Evolutionary conservation across 1,140 invertebrate species (phyloP), one percentile per base, ranked within the genome.

Genomic region (Rhagoletis pomonella): DNA sequence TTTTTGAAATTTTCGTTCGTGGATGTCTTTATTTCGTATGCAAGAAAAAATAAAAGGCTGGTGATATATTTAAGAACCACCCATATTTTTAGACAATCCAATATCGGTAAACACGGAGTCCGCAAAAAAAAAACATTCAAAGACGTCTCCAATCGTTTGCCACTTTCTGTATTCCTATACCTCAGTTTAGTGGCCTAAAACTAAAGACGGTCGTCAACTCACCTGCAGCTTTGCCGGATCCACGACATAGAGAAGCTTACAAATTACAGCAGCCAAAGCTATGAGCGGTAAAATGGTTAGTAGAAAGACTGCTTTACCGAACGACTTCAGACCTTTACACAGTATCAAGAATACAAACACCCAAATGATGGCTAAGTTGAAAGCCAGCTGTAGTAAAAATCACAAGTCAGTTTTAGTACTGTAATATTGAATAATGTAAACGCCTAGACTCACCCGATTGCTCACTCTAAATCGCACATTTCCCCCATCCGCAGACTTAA

Each of bases 301-400:
- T 1, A 91, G 85, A 64, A 89, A 90, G 1, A 90, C 92, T 59
- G 97, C 96, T 94, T 97, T 98, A 50, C 97, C 97, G 89, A 98
- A 97, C 0, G 97, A 98, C 89, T 96, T 95, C 3, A 98, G 92
- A 65, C 97, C 97, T 96, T 97, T 98, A 91, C 97, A 97, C 3
- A 98, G 94, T n/a, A 96, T 96, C 10, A 98, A 95, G 90, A 98
- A 98, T 12, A 98, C 96, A 59, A 97, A 96, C 94, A 97, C 96
- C 98, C 98, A 98, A 17, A 98, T 96, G 4, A 98, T 96, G 1
- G 97, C 97, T 90, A 98, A 94, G 93, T 98, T 97, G 93, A 98
- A 98, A 3, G 97, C 96, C 85, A 97, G 95, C 94, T 98, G 97
- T 88, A 86, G 73, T 17, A 47, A 19, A 88, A 73, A 67, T 47